Percentiles rank a stretch among this genome's conserved stretches.
phyloP scores from a whole-genome alignment of 1,140 invertebrate species.

The Drosophila saltans region DNA sequence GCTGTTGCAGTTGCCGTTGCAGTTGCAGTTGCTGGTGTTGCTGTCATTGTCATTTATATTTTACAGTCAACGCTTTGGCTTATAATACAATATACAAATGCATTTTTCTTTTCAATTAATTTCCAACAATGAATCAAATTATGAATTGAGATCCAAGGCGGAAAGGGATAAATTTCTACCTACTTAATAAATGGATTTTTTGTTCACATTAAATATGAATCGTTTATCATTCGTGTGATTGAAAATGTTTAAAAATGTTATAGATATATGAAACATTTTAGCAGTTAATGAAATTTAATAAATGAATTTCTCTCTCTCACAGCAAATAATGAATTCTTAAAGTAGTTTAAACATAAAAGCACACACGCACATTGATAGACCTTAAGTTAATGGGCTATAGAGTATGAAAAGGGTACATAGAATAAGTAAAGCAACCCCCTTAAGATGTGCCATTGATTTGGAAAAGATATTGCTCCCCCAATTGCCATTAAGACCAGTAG shows the following conservation, averaged over 20 bases:
- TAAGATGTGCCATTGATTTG: conserved; percentile 50
- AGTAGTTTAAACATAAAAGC: too few relatives aligned
- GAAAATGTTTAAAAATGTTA: not conserved
- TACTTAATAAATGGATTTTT: conserved; percentile 27
- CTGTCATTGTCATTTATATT: conserved; percentile 55
- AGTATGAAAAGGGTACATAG: conserved; percentile 33
- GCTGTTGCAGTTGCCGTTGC: not conserved
- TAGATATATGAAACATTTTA: not conserved
- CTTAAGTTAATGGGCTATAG: not conserved
- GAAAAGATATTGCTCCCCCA: conserved; percentile 68
- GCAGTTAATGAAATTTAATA: not conserved
- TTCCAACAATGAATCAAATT: conserved; percentile 55
- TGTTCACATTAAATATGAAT: conserved; percentile 17
- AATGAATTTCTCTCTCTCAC: not conserved
- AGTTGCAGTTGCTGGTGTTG: conserved; percentile 3
- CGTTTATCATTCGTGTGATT: not conserved
- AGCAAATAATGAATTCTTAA: too few relatives aligned
- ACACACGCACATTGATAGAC: too few relatives aligned
- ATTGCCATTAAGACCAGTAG: conserved; percentile 48
- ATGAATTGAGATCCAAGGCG: not conserved
- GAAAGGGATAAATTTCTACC: conserved; percentile 3
- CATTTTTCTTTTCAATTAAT: conserved; percentile 49
- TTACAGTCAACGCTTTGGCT: conserved; percentile 40
- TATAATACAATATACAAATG: conserved; percentile 58
- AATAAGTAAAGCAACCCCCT: conserved; percentile 43